Conservation (phyloP, 1,140 invertebrate species). For the Atta texana region DNA sequence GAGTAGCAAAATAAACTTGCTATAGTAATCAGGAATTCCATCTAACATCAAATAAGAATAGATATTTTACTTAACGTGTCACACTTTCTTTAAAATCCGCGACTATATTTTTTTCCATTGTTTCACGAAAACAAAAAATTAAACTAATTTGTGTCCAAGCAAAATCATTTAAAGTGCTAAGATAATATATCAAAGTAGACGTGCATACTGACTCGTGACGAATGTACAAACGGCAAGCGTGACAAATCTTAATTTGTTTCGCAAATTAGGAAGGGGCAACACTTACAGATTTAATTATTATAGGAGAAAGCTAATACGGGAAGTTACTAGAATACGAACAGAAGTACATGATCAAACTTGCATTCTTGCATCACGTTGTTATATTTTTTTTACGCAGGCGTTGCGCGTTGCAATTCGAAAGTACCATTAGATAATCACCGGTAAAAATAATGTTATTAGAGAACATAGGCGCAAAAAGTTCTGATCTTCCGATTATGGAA, state of each 20-base stretch:
- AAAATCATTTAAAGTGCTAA: slow-evolving; percentile 30
- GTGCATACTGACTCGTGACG: background rate
- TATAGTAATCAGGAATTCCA: slow-evolving; percentile 61
- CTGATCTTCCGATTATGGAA: slow-evolving; percentile 44
- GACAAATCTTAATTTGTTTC: slow-evolving; percentile 71
- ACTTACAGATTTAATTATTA: slow-evolving; percentile 75
- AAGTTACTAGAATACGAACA: slow-evolving; percentile 71
- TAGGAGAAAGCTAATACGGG: slow-evolving; percentile 76
- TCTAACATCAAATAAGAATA: slow-evolving; percentile 11
- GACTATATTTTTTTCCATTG: background rate
- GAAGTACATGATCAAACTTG: slow-evolving; percentile 57
- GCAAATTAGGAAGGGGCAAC: slow-evolving; percentile 73
- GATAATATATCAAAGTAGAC: background rate
- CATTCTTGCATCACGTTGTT: slow-evolving; percentile 57
- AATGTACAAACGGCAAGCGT: slow-evolving; percentile 42
- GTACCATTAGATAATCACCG: slow-evolving; percentile 55
- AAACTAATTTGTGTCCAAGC: background rate
- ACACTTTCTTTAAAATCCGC: background rate
- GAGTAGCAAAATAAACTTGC: slow-evolving; percentile 25
- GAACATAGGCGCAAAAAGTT: slow-evolving; percentile 21
- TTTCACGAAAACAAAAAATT: background rate
- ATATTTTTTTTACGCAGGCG: slow-evolving; percentile 45
- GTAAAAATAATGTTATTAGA: slow-evolving; percentile 48
- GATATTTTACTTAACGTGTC: background rate
- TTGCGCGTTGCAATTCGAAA: slow-evolving; percentile 51